Conservation (phyloP, 2,113 vertebrate species). For the Grammatotria lemairii region DNA sequence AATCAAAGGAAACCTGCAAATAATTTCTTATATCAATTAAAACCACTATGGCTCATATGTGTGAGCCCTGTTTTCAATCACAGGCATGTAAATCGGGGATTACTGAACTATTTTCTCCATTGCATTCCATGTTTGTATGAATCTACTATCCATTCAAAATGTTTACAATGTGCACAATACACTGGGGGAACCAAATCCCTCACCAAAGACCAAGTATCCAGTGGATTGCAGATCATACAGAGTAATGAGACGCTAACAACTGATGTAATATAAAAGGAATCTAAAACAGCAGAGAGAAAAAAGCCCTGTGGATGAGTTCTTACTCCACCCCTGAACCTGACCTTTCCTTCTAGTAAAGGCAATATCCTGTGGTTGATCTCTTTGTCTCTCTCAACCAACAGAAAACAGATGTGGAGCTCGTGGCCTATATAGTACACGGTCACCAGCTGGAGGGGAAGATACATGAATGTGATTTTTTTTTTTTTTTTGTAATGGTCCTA, state of each 20-base stretch:
- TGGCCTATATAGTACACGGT: conserved; percentile 24
- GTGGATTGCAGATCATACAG: not conserved
- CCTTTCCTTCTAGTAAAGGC: conserved; percentile 62
- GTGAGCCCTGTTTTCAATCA: not conserved
- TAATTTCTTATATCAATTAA: not conserved
- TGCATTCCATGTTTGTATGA: not conserved
- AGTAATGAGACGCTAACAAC: conserved; percentile 25
- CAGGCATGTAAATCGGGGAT: not conserved
- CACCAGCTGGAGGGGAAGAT: conserved; percentile 10
- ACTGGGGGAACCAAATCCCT: not conserved
- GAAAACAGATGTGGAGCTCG: conserved; percentile 72
- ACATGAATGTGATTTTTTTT: not conserved
- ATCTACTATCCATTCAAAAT: not conserved
- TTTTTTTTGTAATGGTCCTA: not conserved
- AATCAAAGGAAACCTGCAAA: not conserved
- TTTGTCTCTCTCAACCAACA: conserved; percentile 61
- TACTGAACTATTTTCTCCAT: not conserved
- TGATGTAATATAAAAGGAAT: conserved; percentile 49
- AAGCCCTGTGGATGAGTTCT: conserved; percentile 43
- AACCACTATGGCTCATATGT: not conserved
- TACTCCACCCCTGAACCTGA: conserved; percentile 51
- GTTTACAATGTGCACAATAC: not conserved
- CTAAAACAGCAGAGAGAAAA: conserved; percentile 40
- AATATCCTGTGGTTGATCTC: conserved; percentile 78
- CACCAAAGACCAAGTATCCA: not conserved